Evolutionary conservation across 1,140 invertebrate genomes (phyloP), one percentile per base, ranked within the genome.

Genomic region (Steinernema khuongi): DNA sequence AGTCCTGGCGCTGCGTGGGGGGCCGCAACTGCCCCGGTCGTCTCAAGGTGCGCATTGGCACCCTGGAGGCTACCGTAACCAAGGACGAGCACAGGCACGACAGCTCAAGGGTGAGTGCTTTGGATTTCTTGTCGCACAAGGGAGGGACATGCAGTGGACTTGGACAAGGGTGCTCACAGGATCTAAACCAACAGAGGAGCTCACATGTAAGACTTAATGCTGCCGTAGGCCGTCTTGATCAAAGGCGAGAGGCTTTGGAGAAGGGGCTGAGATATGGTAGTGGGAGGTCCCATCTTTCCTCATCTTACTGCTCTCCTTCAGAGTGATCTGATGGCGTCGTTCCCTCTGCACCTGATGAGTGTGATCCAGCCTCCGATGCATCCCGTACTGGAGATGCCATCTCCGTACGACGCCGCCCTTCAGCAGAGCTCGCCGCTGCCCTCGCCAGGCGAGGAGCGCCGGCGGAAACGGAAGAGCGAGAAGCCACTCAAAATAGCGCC

Each of bases 71-170:
- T 60, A 60, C 50, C 11, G 50, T 60, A 60, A 60, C 50, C 11
- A 60, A 60, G 50, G 50, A 60, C 19, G 50, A 60, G 50, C 50
- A 60, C 50, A 60, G 14, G 50, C 50, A 60, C 26, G 50, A 60
- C 50, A 60, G 50, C 50, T 60, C 26, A 22, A 60, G 50, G 50
- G 50, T 60, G 26, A 60, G 50, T 26, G 50, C 4, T 14, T 60
- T 41, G n/a, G n/a, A n/a, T n/a, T n/a, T n/a, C n/a, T n/a, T n/a
- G n/a, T n/a, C n/a, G n/a, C n/a, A n/a, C n/a, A n/a, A n/a, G n/a
- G n/a, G n/a, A n/a, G n/a, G n/a, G n/a, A n/a, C n/a, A n/a, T n/a
- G n/a, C n/a, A n/a, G n/a, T n/a, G n/a, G n/a, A n/a, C n/a, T n/a
- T n/a, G n/a, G n/a, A n/a, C n/a, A n/a, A n/a, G n/a, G n/a, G n/a